Evolutionary conservation across 2,888 invertebrate genomes (phyloP), one percentile per base, ranked within the genome.

Genomic region (Oscheius myriophilus): DNA sequence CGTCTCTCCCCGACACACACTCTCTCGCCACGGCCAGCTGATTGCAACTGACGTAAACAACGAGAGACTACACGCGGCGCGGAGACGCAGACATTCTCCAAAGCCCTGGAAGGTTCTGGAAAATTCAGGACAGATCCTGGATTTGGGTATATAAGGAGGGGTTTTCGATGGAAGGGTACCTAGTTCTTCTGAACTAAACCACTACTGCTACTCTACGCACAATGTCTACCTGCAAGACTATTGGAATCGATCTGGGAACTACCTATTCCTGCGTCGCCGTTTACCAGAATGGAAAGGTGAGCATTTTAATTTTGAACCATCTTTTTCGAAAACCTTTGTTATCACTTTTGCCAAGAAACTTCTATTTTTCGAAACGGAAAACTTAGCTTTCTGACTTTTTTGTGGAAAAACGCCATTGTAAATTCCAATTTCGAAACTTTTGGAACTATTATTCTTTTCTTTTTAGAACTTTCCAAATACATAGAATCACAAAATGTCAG

Each of bases 231-330:
- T 75, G 76, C 67, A 75, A 76, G 71, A 73, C 79, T 51, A 77
- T 79, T 55, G 79, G 79, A 68, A 79, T 79, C 70, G 78, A 78
- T 69, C 72, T 78, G 39, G 77, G 77, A 16, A 77, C 77, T 0
- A 77, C 77, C 43, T 77, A 77, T 66, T 75, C 75, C 18, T 75
- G 75, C 49, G 76, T 76, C 33, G 76, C 67, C 43, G 71, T 76
- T 57, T 76, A 76, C 54, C 76, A 76, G 55, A 72, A 76, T 62
- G 76, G 76, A 45, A 74, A 74, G 69, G 72, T 72, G 54, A 42
- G 62, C 51, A 43, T 63, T 41, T 59, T 18, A 23, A 18, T 18
- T 3, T 43, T 43, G 12, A 14, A 16, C 12, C 16, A 43, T 43
- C 16, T 14, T 43, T 14, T 43, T 43, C 45, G 45, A 43, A 43